A percentile compares a stretch with the other conserved stretches of the same genome.
Conservation (phyloP, 2,888 invertebrate genomes). For the Parnassius smintheus region DNA sequence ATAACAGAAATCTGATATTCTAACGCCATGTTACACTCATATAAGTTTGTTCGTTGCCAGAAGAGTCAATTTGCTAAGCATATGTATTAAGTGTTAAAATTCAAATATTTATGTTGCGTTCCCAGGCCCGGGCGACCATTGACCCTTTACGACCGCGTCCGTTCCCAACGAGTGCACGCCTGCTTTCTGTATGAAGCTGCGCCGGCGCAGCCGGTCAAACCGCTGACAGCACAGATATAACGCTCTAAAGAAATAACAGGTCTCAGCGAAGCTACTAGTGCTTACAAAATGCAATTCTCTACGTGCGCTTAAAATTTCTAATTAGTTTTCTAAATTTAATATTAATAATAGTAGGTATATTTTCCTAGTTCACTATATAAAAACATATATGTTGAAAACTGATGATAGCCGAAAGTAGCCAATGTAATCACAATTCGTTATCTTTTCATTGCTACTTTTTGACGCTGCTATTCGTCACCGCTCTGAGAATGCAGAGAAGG, state of each 20-base stretch:
- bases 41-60: not conserved
- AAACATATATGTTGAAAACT: too few relatives aligned
- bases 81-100: conserved; percentile 79
- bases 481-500: too few relatives aligned
- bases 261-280: conserved; percentile 13
- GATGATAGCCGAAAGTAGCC: too few relatives aligned
- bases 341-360: too few relatives aligned
- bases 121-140: conserved; percentile 77
- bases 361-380: too few relatives aligned
- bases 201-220: conserved; percentile 32
- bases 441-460: too few relatives aligned
- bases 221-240: conserved; percentile 25
- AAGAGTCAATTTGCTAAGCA: conserved; percentile 75
- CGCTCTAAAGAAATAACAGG: conserved; percentile 16
- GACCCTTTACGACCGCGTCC: conserved; percentile 64
- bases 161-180: conserved; percentile 50
- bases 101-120: conserved; percentile 78
- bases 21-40: too few relatives aligned
- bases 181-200: conserved; percentile 51
- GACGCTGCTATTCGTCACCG: too few relatives aligned
- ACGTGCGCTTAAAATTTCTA: not conserved
- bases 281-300: conserved; percentile 13
- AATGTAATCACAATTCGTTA: too few relatives aligned
- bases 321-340: too few relatives aligned
- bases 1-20: too few relatives aligned